Base-by-base conservation (phyloP, 2,888 invertebrate genomes). In the Melieria omissa region DNA sequence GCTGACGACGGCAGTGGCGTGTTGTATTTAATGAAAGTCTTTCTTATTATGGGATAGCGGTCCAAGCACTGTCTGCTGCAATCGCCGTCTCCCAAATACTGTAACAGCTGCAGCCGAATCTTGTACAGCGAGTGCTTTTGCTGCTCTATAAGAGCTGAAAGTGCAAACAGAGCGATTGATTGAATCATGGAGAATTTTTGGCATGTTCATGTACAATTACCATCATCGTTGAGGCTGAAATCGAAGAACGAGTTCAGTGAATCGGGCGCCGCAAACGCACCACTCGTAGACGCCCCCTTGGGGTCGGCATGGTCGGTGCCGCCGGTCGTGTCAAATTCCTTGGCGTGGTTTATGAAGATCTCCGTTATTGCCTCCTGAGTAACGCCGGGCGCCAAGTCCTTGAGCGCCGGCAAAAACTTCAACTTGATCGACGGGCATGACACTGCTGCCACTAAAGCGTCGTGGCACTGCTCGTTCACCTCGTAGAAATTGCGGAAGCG, bases 341-440 rank as follows among this genome's bases (percentile, higher is more conserved):
- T 52, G 7, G 62, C 69, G 63, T 69, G 63, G 6, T 63, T 54
- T 6, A 63, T 12, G 16, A 69, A 55, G 10, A 69, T 44, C 14
- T 41, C 14, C 1, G 47, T 55, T 41, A 69, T 14, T 8, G 4
- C n/a, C 0, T 69, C 69, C 0, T 52, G 62, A 4, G 63, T 57
- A 14, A 63, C 45, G 55, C 52, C 5, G 16, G 63, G 46, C 60
- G 71, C 58, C 12, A 65, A 65, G 16, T 73, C 49, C 12, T 44
- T 65, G 1, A 76, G 57, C 1, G 73, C 75, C 60, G 72, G 69
- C 8, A 71, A 54, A 42, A 75, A 76, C 12, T 70, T 72, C 52
- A 73, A 67, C 57, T 75, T 75, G 29, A 76, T 57, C 8, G 70
- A 54, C 1, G 76, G 76, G 29, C 73, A 74, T 12, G 72, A 65